phyloP scores from a whole-genome alignment of 2,888 invertebrate genomes.

The Cephus sareptanus region DNA sequence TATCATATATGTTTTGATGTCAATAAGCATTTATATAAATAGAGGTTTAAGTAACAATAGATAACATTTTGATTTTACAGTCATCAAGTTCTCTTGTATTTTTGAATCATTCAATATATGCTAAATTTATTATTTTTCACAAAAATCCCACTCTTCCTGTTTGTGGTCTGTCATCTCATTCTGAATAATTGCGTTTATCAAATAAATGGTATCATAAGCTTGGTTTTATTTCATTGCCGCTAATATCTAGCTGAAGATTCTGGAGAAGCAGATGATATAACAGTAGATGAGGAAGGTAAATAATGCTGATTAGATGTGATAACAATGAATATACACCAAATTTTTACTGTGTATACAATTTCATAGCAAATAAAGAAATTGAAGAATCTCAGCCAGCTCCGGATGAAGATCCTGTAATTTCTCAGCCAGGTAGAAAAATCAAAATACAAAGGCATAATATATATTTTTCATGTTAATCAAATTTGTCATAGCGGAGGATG shows the following conservation, averaged over 20 bases:
- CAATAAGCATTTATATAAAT: not conserved
- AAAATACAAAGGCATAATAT: not conserved
- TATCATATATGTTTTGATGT: not conserved
- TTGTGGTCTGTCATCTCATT: slow-evolving; percentile 29
- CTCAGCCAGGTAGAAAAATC: slow-evolving; percentile 19
- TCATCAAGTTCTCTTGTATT: not conserved
- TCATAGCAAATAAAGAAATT: slow-evolving; percentile 14
- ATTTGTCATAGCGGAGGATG: slow-evolving; percentile 24
- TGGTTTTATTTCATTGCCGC: slow-evolving; percentile 3
- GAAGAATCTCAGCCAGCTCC: slow-evolving; percentile 8
- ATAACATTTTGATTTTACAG: slow-evolving; percentile 13
- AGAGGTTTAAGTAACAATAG: not conserved
- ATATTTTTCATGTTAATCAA: not conserved
- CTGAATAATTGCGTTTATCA: not conserved
- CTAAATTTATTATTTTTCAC: not conserved
- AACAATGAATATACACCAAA: slow-evolving; percentile 3
- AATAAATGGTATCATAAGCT: slow-evolving; percentile 6
- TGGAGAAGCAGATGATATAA: slow-evolving; percentile 14
- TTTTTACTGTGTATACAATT: slow-evolving; percentile 11
- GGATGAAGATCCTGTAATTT: slow-evolving; percentile 10
- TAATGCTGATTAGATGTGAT: not conserved
- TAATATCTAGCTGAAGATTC: slow-evolving; percentile 27
- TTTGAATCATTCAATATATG: not conserved
- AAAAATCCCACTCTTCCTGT: not conserved
- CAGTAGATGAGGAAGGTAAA: not conserved